Evolutionary conservation across 2,797 vertebrate species (phyloP).

Genomic region (Trematocara caparti): DNA sequence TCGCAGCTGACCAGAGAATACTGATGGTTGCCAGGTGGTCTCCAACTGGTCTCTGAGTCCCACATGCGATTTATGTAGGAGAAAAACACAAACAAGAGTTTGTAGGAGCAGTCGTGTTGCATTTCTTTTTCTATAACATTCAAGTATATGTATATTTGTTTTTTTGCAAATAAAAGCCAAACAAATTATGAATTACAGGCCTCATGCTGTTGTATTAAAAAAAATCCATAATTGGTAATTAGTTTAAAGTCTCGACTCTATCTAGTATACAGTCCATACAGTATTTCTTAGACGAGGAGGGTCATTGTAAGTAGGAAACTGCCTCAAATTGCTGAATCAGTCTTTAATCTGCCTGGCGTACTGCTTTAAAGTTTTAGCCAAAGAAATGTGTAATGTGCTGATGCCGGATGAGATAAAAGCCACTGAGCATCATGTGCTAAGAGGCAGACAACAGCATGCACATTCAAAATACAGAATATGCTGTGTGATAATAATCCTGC

Average conservation of each 20-base stretch:
- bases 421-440: neutral
- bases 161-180: neutral
- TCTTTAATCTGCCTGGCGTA: neutral
- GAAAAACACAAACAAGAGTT: neutral
- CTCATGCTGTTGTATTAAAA: neutral
- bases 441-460: constrained; percentile 20
- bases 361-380: neutral
- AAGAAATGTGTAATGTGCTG: constrained; percentile 1
- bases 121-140: neutral
- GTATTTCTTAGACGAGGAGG: neutral
- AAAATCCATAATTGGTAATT: neutral
- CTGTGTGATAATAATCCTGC: neutral
- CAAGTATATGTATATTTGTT: neutral
- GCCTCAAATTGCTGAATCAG: neutral
- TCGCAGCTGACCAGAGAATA: neutral
- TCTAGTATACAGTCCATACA: neutral
- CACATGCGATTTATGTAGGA: neutral
- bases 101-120: neutral
- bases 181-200: neutral
- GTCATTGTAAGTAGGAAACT: neutral
- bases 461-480: constrained; percentile 4
- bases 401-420: constrained; percentile 1
- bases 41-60: neutral
- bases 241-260: neutral
- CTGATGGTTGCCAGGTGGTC: neutral